Percentiles rank a stretch among this genome's conserved stretches.
phyloP scores from a whole-genome alignment of 2,888 invertebrate species.

The Tanaodytes sp. region DNA sequence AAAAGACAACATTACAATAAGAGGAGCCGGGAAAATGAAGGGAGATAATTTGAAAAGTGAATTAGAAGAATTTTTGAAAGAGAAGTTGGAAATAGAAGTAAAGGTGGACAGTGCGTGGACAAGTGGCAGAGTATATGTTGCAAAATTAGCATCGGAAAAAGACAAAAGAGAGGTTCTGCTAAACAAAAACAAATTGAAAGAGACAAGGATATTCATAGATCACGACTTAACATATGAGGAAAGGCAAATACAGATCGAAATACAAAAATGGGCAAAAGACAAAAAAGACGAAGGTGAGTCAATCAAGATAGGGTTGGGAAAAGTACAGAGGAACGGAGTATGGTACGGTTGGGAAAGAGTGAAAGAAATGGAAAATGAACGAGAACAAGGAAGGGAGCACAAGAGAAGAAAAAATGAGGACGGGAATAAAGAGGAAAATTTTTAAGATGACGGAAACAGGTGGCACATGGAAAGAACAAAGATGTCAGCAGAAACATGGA shows the following conservation, averaged over 20 bases:
- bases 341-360: not conserved
- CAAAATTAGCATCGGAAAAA: conserved; percentile 1
- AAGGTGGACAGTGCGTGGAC: not conserved
- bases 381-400: not conserved
- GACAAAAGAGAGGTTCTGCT: conserved; percentile 17
- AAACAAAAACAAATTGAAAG: not conserved
- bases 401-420: no score
- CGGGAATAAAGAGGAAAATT: not conserved
- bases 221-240: not conserved
- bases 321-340: not conserved
- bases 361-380: not conserved
- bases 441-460: not conserved
- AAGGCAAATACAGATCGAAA: conserved; percentile 8
- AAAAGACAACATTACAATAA: conserved; percentile 4
- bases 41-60: not conserved
- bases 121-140: conserved; percentile 4
- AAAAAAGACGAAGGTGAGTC: not conserved
- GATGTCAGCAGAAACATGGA: no score
- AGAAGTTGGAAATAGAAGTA: not conserved
- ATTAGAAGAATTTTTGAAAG: not conserved
- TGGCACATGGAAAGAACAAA: not conserved
- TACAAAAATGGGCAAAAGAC: conserved; percentile 6
- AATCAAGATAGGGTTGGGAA: conserved; percentile 10
- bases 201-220: not conserved
- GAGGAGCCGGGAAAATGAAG: not conserved